A percentile compares a stretch with the other conserved stretches of the same genome.
phyloP scores from a whole-genome alignment of 2,113 vertebrate species.

The Stomatorhinus ivindoensis region DNA sequence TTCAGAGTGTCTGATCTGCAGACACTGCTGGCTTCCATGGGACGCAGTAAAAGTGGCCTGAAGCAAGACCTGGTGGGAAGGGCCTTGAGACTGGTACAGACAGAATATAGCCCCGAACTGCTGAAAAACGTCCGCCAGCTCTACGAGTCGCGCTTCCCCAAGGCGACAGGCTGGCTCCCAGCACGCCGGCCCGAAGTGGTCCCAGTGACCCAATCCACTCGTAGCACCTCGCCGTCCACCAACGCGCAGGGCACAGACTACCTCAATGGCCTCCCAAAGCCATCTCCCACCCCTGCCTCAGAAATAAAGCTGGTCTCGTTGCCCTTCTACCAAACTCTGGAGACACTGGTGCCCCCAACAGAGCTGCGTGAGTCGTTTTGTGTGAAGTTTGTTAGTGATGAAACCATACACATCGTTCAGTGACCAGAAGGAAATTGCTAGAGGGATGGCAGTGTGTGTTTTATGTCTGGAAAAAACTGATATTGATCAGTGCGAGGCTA shows the following conservation, averaged over 20 bases:
- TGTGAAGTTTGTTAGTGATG: not conserved
- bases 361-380: slow-evolving; percentile 73
- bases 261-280: slow-evolving; percentile 85
- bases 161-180: slow-evolving; percentile 61
- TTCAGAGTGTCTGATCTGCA: slow-evolving; percentile 98
- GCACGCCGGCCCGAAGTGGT: slow-evolving; percentile 67
- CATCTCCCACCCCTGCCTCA: slow-evolving; percentile 60
- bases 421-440: not conserved
- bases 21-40: slow-evolving; percentile 93
- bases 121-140: slow-evolving; percentile 96
- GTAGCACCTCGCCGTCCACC: slow-evolving; percentile 60
- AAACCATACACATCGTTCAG: not conserved
- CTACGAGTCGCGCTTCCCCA: slow-evolving; percentile 89
- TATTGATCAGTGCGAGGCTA: not conserved
- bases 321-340: slow-evolving; percentile 91
- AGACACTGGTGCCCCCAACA: slow-evolving; percentile 85
- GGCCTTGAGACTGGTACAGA: slow-evolving; percentile 88
- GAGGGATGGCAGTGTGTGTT: too few relatives aligned
- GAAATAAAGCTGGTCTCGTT: slow-evolving; percentile 83
- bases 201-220: slow-evolving; percentile 62
- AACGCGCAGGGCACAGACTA: slow-evolving; percentile 77
- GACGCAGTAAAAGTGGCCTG: slow-evolving; percentile 95
- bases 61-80: slow-evolving; percentile 95
- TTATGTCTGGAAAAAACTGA: not conserved
- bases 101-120: slow-evolving; percentile 92